phyloP scores from a whole-genome alignment of 2,888 invertebrate genomes.

The Folsomia candida region DNA sequence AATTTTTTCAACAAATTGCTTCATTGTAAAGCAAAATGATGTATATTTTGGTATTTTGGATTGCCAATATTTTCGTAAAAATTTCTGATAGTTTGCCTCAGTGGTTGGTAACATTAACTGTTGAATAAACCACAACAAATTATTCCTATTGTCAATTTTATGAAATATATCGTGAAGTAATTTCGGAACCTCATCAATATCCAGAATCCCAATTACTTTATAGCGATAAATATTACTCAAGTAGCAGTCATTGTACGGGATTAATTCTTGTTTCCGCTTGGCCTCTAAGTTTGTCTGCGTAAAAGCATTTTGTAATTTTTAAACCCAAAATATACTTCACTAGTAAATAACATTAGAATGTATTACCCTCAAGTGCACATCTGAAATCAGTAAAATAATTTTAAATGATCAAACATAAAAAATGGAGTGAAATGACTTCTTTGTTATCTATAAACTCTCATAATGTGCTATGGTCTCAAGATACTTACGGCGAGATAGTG shows the following conservation, averaged over 20 bases:
- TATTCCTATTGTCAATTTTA: too few species aligned
- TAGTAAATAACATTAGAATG: too few species aligned
- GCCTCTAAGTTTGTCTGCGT: background rate
- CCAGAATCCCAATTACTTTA: background rate
- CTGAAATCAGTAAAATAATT: too few species aligned
- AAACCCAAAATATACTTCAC: too few species aligned
- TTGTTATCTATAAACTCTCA: too few species aligned
- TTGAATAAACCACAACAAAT: too few species aligned
- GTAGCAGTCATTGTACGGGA: conserved; percentile 12
- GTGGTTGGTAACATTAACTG: background rate
- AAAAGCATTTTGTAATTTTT: too few species aligned
- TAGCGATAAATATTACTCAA: background rate
- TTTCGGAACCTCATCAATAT: background rate
- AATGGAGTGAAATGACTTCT: too few species aligned
- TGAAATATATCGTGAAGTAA: too few species aligned
- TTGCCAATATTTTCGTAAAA: background rate
- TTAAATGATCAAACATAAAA: too few species aligned
- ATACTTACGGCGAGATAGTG: background rate
- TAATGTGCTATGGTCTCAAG: too few species aligned
- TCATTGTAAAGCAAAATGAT: background rate
- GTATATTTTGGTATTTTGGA: background rate
- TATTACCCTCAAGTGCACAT: too few species aligned
- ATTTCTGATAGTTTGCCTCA: background rate
- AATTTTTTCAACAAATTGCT: background rate
- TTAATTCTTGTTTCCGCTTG: background rate